Conservation (phyloP, 1,140 invertebrate species). For the Leptinotarsa lineolata region DNA sequence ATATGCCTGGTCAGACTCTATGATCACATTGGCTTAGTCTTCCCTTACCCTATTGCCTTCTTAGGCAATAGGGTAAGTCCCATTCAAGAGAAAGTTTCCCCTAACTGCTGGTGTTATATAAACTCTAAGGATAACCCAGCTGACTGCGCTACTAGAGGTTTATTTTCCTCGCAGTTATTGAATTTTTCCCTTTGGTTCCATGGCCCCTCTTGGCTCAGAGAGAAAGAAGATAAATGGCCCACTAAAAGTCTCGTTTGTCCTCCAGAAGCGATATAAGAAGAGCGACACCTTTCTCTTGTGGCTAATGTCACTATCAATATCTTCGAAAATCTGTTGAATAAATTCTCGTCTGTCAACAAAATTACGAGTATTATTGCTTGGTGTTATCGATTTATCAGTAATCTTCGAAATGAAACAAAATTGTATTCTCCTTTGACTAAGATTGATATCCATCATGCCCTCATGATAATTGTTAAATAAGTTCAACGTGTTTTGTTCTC, state of each 20-base stretch:
- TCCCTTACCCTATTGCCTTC: conserved; percentile 46
- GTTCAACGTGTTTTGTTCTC: conserved; percentile 20
- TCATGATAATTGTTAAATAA: conserved; percentile 1
- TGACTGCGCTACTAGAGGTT: conserved; percentile 43
- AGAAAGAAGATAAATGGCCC: neutral
- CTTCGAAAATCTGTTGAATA: neutral
- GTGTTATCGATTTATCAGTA: neutral
- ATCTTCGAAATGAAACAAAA: neutral
- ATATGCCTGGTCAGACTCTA: conserved; percentile 39
- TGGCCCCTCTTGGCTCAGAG: conserved; percentile 38
- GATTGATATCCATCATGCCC: neutral
- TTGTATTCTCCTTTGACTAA: conserved; percentile 5
- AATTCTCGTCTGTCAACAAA: conserved; percentile 13
- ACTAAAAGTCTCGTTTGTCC: neutral
- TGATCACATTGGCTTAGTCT: conserved; percentile 29
- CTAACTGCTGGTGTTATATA: conserved; percentile 44
- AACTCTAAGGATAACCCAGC: conserved; percentile 40
- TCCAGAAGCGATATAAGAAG: neutral
- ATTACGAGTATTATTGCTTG: conserved; percentile 11
- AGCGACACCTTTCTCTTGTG: neutral
- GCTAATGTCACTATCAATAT: neutral
- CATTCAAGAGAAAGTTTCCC: conserved; percentile 8
- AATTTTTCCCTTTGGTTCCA: conserved; percentile 45
- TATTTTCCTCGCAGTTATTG: conserved; percentile 34
- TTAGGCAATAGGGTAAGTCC: conserved; percentile 53